Evolutionary conservation across 2,113 vertebrate genomes (phyloP), one percentile per base, ranked within the genome.

Genomic region (Chroicocephalus ridibundus): DNA sequence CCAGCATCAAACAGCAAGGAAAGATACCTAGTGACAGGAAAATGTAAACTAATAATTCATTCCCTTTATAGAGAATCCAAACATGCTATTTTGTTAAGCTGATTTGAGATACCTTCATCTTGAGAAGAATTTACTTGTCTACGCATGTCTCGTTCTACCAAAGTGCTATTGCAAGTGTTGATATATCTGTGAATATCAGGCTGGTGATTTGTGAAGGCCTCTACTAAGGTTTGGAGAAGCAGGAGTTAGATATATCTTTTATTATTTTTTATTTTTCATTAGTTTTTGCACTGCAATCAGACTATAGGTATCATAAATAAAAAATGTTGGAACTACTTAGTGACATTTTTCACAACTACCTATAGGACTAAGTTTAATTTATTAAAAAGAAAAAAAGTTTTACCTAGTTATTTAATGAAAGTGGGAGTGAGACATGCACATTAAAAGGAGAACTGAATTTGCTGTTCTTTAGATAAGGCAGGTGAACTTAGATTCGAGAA

Each of bases 31-130:
- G 74, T 97, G 95, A 96, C 93, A 96, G 88, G 25, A 85, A 77
- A 94, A 82, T 77, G 79, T 86, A 96, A 97, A 96, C 95, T 97
- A 88, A 95, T 97, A 96, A 96, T 88, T 90, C 78, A 97, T 97
- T 97, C 95, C 54, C 92, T 97, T 96, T 96, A 80, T 84, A 88
- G 79, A 82, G 78, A 93, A 93, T 92, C 79, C 86, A 96, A 97
- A 94, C 91, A 92, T 79, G 49, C 82, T 95, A 57, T 92, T 88
- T 94, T 86, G 92, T 94, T 91, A 85, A 92, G 72, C 32, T 82
- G 80, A 83, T 92, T 77, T 91, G 84, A 96, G 88, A 38, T 83
- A 71, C 55, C 85, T 96, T 95, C 82, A 75, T 96, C 70, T 54
- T 93, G 87, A 85, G 93, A 93, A 83, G 83, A 75, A 70, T 87